These are phyloP conservation scores for Drosophila suzukii DNA, from an alignment of 1,140 invertebrate species.

Conservation along the genomic window DNA sequence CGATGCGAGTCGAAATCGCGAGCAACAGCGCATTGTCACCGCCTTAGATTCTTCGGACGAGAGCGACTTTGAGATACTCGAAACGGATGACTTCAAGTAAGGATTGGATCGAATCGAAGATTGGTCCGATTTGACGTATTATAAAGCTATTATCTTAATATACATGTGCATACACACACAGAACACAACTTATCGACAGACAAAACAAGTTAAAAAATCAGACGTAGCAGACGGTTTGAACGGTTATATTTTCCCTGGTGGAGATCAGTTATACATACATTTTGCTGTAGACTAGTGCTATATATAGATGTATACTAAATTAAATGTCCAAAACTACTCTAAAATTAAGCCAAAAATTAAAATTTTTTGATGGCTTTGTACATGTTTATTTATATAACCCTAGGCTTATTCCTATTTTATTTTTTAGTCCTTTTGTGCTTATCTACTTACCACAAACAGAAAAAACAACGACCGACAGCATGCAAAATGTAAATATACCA, in stretches of 20 bases:
- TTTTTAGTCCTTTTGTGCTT: slow-evolving; percentile 5
- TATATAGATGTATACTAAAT: slow-evolving; percentile 8
- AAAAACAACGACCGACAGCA: slow-evolving; percentile 4
- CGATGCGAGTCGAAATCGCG: slow-evolving; percentile 21
- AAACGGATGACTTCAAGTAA: slow-evolving; percentile 80
- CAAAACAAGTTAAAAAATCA: slow-evolving; percentile 4
- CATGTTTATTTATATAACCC: slow-evolving; percentile 6
- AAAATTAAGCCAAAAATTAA: slow-evolving; percentile 16
- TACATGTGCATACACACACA: slow-evolving; percentile 26
- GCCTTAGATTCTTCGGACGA: slow-evolving; percentile 78
- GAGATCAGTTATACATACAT: slow-evolving; percentile 29
- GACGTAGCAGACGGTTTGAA: slow-evolving; percentile 16
- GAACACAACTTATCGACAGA: neutral
- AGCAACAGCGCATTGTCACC: slow-evolving; percentile 54
- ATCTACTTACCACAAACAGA: neutral
- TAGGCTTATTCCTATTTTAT: slow-evolving; percentile 23
- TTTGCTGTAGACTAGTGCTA: slow-evolving; percentile 15
- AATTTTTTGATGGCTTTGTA: slow-evolving; percentile 10
- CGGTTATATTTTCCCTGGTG: slow-evolving; percentile 40
- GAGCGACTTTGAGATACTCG: slow-evolving; percentile 83
- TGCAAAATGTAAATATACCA: slow-evolving; percentile 35
- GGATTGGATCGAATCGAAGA: slow-evolving; percentile 4
- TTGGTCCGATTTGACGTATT: slow-evolving; percentile 47
- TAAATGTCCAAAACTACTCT: neutral
- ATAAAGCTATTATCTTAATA: slow-evolving; percentile 67